phyloP scores from a whole-genome alignment of 2,113 vertebrate genomes.

The Athene cunicularia region DNA sequence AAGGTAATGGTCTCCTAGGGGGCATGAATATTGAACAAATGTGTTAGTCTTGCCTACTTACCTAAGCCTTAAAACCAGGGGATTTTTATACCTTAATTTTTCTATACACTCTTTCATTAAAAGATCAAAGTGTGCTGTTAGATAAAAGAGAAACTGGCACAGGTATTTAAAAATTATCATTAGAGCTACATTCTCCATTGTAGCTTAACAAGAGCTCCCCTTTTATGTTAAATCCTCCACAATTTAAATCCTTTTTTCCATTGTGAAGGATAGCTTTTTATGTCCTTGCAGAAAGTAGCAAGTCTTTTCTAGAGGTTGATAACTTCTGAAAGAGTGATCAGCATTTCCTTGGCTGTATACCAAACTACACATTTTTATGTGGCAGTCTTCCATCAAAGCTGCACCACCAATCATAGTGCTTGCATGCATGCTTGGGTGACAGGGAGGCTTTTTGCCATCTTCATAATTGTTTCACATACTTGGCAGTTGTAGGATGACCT shows the following conservation, averaged over 20 bases:
- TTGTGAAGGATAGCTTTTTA: background rate
- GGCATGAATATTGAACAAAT: slow-evolving; percentile 55
- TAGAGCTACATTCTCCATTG: background rate
- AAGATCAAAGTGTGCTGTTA: slow-evolving; percentile 23
- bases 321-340: background rate
- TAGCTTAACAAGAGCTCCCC: background rate
- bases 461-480: background rate
- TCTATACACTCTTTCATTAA: background rate
- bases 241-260: background rate
- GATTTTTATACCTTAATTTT: slow-evolving; percentile 15
- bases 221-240: background rate
- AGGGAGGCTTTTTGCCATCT: background rate
- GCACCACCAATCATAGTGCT: background rate
- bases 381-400: background rate
- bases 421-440: background rate
- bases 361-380: background rate
- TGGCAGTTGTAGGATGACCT: background rate
- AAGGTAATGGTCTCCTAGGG: slow-evolving; percentile 46
- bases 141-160: slow-evolving; percentile 7
- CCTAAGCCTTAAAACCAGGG: slow-evolving; percentile 15
- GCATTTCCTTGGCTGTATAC: background rate
- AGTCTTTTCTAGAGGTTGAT: background rate
- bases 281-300: background rate
- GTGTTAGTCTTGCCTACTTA: slow-evolving; percentile 25
- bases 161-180: slow-evolving; percentile 33